Evolutionary conservation across 2,113 vertebrate species (phyloP).

Genomic region (Pipra filicauda): DNA sequence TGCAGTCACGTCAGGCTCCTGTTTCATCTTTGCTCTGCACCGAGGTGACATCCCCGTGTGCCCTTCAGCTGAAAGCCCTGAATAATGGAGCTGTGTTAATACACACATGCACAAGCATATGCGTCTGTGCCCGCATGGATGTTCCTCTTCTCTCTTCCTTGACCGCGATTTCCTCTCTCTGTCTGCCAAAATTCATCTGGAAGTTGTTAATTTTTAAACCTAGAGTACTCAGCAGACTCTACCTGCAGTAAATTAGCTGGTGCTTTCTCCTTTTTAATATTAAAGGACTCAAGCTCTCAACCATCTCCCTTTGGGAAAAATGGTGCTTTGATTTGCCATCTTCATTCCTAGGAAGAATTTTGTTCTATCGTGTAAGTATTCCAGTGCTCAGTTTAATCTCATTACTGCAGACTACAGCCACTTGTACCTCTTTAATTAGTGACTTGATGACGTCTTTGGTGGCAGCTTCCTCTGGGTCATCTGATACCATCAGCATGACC

Average conservation of each 20-base stretch:
- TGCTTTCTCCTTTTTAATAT: slow-evolving; percentile 2
- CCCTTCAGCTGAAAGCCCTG: neutral
- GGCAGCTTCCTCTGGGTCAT: neutral
- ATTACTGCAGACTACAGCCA: neutral
- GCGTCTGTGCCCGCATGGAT: neutral
- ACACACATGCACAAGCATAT: neutral
- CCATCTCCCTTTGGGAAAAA: neutral
- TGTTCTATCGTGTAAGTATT: neutral
- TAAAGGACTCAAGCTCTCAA: neutral
- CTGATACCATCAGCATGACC: rapidly evolving
- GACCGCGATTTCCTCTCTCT: neutral
- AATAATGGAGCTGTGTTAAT: neutral
- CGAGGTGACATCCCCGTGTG: rapidly evolving
- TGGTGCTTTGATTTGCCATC: neutral
- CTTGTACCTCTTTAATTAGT: neutral
- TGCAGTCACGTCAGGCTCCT: neutral
- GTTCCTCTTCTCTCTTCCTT: neutral
- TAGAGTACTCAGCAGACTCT: neutral
- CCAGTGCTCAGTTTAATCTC: neutral
- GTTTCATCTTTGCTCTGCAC: neutral
- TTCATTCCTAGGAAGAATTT: neutral
- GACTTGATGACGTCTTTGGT: neutral
- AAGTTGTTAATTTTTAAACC: slow-evolving; percentile 4
- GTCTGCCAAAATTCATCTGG: neutral
- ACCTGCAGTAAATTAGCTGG: neutral